Evolutionary conservation across 2,797 vertebrate species (phyloP), one percentile per base, ranked within the genome.

Genomic region (Enteromius afrohamiltoni): DNA sequence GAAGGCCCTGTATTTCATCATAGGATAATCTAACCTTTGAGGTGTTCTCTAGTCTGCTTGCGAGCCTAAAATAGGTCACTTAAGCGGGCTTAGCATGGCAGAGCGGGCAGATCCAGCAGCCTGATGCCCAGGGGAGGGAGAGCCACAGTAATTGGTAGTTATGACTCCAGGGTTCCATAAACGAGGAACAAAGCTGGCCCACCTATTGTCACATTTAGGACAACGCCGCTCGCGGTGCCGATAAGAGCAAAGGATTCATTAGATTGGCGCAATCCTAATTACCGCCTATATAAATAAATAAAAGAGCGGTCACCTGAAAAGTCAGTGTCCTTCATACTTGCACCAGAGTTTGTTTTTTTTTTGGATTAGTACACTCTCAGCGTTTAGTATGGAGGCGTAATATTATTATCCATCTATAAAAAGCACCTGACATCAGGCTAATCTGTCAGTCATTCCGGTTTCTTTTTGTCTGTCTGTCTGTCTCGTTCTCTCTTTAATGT

Each of bases 381-480:
- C 93, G 89, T 92, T 90, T 89, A 92, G 89, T 94, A 95, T 93
- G 92, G 91, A 94, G 91, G 88, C 90, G 76, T 90, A 88, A 90
- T 94, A 92, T 93, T 95, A 95, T 94, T 89, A 90, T 93, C 92
- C 91, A 93, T 92, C 93, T 93, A 92, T 94, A 91, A 95, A 94
- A 96, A 95, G 94, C 94, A 94, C 92, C 94, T 92, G 89, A 79
- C 95, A 96, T 97, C 95, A 95, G 92, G 93, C 93, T 96, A 96
- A 97, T 97, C 96, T 96, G 94, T 95, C 95, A 94, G 93, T 95
- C 93, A 95, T 97, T 97, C 96, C 93, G 93, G 93, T 96, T 96
- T 95, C 94, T 94, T 83, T 90, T 76, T 69, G 13, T 86, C 82
- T 51, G 75, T 80, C 60, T 78, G 51, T 75, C 65, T 85, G 79